Evolutionary conservation across 2,797 vertebrate species (phyloP).

Genomic region (Oreonectes daqikongensis): DNA sequence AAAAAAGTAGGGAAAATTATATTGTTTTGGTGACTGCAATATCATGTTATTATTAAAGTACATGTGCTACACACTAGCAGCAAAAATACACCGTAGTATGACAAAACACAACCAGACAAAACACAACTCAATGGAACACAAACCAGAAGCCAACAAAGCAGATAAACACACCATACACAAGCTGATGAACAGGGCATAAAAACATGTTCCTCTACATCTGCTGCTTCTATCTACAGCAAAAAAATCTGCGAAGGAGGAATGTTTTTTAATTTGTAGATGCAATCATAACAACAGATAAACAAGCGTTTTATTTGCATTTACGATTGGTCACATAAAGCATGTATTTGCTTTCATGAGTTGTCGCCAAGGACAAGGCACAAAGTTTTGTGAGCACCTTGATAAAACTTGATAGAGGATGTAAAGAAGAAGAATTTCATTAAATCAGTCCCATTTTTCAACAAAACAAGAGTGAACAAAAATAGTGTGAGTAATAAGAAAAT

Average conservation of each 20-base stretch:
- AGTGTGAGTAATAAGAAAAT: conserved; percentile 27
- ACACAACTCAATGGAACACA: conserved; percentile 15
- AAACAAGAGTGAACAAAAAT: conserved; percentile 15
- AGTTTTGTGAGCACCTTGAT: conserved; percentile 63
- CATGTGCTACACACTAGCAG: not conserved
- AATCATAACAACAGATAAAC: conserved; percentile 55
- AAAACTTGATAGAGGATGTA: conserved; percentile 58
- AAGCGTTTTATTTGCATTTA: conserved; percentile 59
- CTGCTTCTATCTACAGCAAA: conserved; percentile 55
- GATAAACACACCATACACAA: conserved; percentile 33
- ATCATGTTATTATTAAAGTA: conserved; percentile 9
- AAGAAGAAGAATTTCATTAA: conserved; percentile 65
- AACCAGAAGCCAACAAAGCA: conserved; percentile 1
- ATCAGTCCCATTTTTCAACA: conserved; percentile 55
- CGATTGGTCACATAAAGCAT: conserved; percentile 44
- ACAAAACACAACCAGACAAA: conserved; percentile 14
- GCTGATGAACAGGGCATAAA: conserved; percentile 32
- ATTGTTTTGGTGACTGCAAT: conserved; percentile 18
- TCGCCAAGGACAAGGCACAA: conserved; percentile 50
- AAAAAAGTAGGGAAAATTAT: not conserved
- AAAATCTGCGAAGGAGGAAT: conserved; percentile 23
- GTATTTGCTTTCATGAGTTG: conserved; percentile 39
- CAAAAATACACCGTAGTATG: conserved; percentile 2
- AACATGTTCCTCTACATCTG: conserved; percentile 18
- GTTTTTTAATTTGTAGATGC: conserved; percentile 46